A percentile compares a stretch with the other conserved stretches of the same genome.
phyloP scores from a whole-genome alignment of 23 tunicate species.

The Trididemnum nubilum region DNA sequence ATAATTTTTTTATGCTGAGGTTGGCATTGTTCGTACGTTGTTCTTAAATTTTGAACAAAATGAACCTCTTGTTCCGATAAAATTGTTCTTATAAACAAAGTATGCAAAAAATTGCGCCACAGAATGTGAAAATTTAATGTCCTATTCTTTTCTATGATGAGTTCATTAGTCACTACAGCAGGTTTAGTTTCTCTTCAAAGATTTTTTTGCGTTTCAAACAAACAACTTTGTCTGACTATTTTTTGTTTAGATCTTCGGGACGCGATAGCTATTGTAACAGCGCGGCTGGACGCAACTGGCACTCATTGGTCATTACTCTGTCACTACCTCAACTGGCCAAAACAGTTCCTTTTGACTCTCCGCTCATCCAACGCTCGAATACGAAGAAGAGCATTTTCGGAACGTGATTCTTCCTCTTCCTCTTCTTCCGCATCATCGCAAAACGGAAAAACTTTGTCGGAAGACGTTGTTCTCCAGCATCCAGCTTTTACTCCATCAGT shows the following conservation, averaged over 20 bases:
- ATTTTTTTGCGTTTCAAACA: too few species aligned
- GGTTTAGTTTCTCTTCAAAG: too few species aligned
- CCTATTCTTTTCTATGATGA: too few species aligned
- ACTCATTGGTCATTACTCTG: constrained; percentile 75
- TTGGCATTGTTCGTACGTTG: too few species aligned
- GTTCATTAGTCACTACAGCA: too few species aligned
- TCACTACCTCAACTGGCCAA: constrained; percentile 68
- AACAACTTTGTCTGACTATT: too few species aligned
- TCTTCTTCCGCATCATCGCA: constrained; percentile 45
- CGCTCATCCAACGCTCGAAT: neutral
- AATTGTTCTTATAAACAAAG: too few species aligned
- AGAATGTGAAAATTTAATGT: too few species aligned
- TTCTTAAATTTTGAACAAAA: too few species aligned
- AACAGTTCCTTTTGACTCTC: constrained; percentile 39
- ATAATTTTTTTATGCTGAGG: too few species aligned
- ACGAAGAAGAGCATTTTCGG: constrained; percentile 31
- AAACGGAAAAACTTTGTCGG: constrained; percentile 25
- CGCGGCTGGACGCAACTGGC: constrained; percentile 34
- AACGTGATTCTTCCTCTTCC: constrained; percentile 39
- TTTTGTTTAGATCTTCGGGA: constrained; percentile 59
- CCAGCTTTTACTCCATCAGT: neutral
- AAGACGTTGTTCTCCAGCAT: neutral
- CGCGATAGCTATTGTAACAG: constrained; percentile 49
- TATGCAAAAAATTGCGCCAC: too few species aligned
- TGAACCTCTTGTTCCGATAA: too few species aligned